Conservation (phyloP, 2,888 invertebrate genomes). For the Drosophila trichaetosa region DNA sequence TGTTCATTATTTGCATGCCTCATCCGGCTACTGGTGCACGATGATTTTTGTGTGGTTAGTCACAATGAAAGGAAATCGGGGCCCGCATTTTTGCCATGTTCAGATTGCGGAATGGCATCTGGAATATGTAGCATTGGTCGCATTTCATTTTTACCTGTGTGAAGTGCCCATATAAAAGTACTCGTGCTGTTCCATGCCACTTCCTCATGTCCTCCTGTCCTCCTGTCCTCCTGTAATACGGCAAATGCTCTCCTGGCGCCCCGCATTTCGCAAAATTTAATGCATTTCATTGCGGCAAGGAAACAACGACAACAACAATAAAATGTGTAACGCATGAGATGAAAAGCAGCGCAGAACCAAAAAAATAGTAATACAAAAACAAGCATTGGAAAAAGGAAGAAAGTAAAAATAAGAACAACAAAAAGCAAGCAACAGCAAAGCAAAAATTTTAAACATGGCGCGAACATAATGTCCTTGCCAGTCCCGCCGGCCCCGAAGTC, state of each 20-base stretch:
- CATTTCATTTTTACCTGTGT: slow-evolving; percentile 55
- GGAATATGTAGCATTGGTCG: slow-evolving; percentile 55
- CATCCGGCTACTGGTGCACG: not conserved
- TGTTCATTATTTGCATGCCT: slow-evolving; percentile 2
- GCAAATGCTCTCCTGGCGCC: slow-evolving; percentile 62
- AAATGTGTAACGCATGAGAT: slow-evolving; percentile 78
- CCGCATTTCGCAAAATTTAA: slow-evolving; percentile 72
- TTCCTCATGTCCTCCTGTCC: not conserved
- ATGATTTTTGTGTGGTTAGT: slow-evolving; percentile 16
- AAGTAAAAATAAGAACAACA: slow-evolving; percentile 51
- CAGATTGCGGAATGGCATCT: slow-evolving; percentile 48
- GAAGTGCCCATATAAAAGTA: slow-evolving; percentile 19
- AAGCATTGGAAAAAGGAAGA: slow-evolving; percentile 36
- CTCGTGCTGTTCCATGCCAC: slow-evolving; percentile 14
- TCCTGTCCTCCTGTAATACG: not conserved
- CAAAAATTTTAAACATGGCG: slow-evolving; percentile 81
- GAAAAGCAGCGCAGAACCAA: slow-evolving; percentile 70
- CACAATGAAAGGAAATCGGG: slow-evolving; percentile 14
- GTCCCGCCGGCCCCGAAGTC: slow-evolving; percentile 32
- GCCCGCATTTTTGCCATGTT: slow-evolving; percentile 16
- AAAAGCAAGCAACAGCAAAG: slow-evolving; percentile 47
- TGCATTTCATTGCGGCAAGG: slow-evolving; percentile 69
- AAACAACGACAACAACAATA: slow-evolving; percentile 48
- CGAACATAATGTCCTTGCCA: slow-evolving; percentile 83
- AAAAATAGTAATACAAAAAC: slow-evolving; percentile 32